phyloP scores from a whole-genome alignment of 1,140 invertebrate species.

The Nixonia krombeini region DNA sequence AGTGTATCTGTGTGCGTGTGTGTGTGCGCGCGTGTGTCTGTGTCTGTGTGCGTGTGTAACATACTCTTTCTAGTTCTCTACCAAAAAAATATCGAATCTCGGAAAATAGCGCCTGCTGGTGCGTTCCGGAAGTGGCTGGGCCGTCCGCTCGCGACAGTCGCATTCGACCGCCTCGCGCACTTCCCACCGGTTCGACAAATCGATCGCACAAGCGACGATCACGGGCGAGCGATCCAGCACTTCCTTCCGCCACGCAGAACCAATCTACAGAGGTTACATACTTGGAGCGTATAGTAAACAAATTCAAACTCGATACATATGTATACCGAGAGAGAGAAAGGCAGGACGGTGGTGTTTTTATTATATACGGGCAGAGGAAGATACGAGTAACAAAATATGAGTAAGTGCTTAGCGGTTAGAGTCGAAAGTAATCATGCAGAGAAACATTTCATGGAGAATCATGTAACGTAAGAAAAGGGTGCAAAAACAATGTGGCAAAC shows the following conservation, averaged over 20 bases:
- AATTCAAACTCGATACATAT: constrained; percentile 24
- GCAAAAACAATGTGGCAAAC: constrained; percentile 31
- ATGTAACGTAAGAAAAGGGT: constrained; percentile 20
- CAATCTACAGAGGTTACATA: constrained; percentile 40
- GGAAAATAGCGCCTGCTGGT: constrained; percentile 34
- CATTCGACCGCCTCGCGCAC: too few relatives aligned
- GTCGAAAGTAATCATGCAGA: constrained; percentile 41
- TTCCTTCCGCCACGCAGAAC: constrained; percentile 24
- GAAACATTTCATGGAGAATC: constrained; percentile 26
- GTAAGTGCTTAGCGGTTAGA: constrained; percentile 36
- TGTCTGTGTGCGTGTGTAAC: too few relatives aligned
- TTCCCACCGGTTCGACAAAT: too few relatives aligned
- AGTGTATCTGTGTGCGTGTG: constrained; percentile 39
- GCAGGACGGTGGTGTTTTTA: constrained; percentile 17
- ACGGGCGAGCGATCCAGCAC: background rate
- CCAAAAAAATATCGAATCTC: constrained; percentile 15
- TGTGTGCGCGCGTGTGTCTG: constrained; percentile 7
- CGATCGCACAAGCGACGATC: too few relatives aligned
- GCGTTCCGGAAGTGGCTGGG: constrained; percentile 26
- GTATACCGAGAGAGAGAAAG: constrained; percentile 31
- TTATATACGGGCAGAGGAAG: background rate
- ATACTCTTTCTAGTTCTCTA: background rate
- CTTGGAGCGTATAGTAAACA: constrained; percentile 35
- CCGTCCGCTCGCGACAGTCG: background rate
- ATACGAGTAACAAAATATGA: constrained; percentile 20